Evolutionary conservation across 2,797 vertebrate species (phyloP).

Genomic region (Dromococcyx pavoninus): DNA sequence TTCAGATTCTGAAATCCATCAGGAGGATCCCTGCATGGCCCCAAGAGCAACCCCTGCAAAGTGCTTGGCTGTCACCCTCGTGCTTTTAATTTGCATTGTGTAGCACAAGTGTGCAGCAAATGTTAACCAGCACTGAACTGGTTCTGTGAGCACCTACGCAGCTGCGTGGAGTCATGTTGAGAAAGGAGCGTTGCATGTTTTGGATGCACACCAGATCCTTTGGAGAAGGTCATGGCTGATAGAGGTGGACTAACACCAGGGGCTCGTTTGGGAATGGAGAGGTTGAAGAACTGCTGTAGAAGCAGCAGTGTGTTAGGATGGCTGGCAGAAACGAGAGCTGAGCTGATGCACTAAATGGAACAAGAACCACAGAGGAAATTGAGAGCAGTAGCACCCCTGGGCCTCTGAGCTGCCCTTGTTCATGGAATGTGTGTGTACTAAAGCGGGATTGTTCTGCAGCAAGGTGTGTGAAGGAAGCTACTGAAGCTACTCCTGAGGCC

Average conservation of each 20-base stretch:
- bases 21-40: neutral
- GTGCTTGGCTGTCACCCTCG: neutral
- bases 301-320: neutral
- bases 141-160: neutral
- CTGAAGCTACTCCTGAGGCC: neutral
- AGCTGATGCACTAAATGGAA: neutral
- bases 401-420: neutral
- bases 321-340: neutral
- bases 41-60: accelerated
- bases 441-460: neutral
- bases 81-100: neutral
- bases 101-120: neutral
- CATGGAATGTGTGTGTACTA: neutral
- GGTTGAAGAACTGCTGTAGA: neutral
- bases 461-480: neutral
- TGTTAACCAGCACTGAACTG: neutral
- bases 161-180: neutral
- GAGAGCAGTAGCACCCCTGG: accelerated
- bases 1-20: neutral
- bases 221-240: neutral
- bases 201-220: neutral
- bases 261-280: neutral
- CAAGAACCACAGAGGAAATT: neutral
- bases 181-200: accelerated
- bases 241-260: neutral